These are phyloP conservation scores for Trichonephila clavipes DNA, from an alignment of 1,140 invertebrate species.

Conservation along the genomic window DNA sequence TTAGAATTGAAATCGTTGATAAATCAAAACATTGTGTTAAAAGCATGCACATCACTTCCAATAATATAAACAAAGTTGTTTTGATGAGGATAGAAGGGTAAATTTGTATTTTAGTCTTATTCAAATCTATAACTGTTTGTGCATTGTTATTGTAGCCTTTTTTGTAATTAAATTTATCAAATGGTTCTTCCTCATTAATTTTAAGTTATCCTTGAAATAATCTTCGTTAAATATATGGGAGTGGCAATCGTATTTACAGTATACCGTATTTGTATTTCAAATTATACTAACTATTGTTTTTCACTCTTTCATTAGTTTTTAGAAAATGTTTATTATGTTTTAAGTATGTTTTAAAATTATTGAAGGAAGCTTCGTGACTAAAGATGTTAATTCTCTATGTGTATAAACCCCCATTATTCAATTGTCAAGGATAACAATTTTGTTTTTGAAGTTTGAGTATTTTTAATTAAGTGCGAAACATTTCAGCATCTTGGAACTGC, in stretches of 20 bases:
- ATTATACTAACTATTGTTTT: too few species aligned
- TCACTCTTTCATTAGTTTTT: too few species aligned
- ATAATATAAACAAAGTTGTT: not conserved
- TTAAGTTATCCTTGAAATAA: not conserved
- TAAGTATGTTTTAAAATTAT: too few species aligned
- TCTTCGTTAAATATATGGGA: not conserved
- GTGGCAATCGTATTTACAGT: not conserved
- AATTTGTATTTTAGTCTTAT: not conserved
- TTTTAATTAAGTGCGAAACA: too few species aligned
- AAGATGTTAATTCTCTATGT: too few species aligned
- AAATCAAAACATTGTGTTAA: slow-evolving; percentile 1
- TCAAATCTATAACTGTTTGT: not conserved
- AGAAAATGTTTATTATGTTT: too few species aligned
- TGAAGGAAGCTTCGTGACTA: too few species aligned
- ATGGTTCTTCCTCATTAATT: not conserved
- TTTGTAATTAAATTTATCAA: not conserved
- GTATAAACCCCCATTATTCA: too few species aligned
- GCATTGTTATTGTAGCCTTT: not conserved
- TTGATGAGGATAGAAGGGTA: not conserved
- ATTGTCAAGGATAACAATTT: too few species aligned
- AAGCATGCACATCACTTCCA: not conserved
- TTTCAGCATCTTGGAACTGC: too few species aligned
- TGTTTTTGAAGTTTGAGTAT: too few species aligned
- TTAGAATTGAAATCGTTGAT: not conserved
- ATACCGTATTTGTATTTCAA: not conserved